A percentile compares a stretch with the other conserved stretches of the same genome.
These are phyloP conservation scores for Tribolium castaneum DNA, from an alignment of 1,140 invertebrate species.

Conservation along the genomic window DNA sequence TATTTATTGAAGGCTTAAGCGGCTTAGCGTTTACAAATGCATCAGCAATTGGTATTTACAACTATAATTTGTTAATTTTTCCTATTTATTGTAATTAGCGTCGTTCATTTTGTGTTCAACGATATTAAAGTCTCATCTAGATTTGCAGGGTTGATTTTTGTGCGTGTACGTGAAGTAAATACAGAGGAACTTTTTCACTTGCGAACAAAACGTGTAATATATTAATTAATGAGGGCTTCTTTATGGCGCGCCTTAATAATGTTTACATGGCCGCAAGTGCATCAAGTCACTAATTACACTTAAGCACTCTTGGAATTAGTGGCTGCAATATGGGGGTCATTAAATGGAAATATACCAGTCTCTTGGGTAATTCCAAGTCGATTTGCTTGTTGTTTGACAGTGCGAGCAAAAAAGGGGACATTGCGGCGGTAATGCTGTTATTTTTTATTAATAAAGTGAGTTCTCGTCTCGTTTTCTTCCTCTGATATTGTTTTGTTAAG, in stretches of 20 bases:
- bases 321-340: not conserved
- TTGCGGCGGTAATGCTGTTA: not conserved
- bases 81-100: not conserved
- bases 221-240: not conserved
- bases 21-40: not conserved
- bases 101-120: not conserved
- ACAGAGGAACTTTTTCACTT: not conserved
- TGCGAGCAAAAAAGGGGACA: not conserved
- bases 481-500: not conserved
- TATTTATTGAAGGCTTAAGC: not conserved
- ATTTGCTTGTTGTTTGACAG: conserved; percentile 1
- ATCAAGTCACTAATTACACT: conserved; percentile 19
- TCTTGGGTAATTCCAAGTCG: conserved; percentile 12
- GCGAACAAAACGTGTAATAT: not conserved
- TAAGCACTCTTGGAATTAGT: conserved; percentile 24
- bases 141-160: not conserved
- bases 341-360: conserved; percentile 19
- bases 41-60: not conserved
- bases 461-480: not conserved
- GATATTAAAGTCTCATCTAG: not conserved
- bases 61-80: not conserved
- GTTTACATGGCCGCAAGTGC: conserved; percentile 2
- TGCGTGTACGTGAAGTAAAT: not conserved
- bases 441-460: not conserved
- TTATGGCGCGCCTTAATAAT: not conserved